Percentiles rank a stretch among this genome's conserved stretches.
phyloP scores from a whole-genome alignment of 1,140 invertebrate species.

The Brachionus calyciflorus region DNA sequence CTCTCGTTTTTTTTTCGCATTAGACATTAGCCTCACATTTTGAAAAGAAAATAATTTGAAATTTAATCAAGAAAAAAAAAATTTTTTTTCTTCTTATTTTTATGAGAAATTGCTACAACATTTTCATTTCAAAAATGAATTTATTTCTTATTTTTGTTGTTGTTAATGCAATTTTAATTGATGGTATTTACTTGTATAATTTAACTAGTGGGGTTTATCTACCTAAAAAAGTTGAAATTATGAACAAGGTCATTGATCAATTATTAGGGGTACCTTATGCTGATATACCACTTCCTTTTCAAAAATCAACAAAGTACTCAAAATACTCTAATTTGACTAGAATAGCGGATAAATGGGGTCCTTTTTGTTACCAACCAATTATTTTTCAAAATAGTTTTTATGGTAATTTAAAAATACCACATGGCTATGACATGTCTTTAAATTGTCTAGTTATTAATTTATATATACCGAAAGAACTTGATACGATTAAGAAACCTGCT shows the following conservation, averaged over 20 bases:
- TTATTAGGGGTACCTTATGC: slow-evolving; percentile 34
- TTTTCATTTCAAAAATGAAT: too few species aligned
- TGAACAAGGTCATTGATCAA: slow-evolving; percentile 1
- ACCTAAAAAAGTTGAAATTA: neutral
- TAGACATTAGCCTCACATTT: too few species aligned
- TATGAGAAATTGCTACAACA: too few species aligned
- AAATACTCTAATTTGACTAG: neutral
- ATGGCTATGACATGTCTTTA: slow-evolving; percentile 21
- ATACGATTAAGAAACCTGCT: slow-evolving; percentile 49
- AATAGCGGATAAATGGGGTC: slow-evolving; percentile 22
- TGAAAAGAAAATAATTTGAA: too few species aligned
- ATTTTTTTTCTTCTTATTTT: too few species aligned
- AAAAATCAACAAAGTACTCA: neutral
- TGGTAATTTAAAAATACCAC: slow-evolving; percentile 30
- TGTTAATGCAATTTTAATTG: neutral
- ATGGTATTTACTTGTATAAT: neutral
- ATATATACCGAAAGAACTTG: neutral
- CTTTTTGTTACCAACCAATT: slow-evolving; percentile 3
- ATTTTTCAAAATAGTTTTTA: slow-evolving; percentile 42
- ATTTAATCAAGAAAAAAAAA: too few species aligned
- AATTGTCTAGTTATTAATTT: slow-evolving; percentile 27
- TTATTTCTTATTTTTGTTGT: neutral
- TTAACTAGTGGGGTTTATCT: neutral
- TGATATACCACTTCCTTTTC: slow-evolving; percentile 22
- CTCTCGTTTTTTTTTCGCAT: too few species aligned